Percentiles rank a stretch among this genome's conserved stretches.
These are phyloP conservation scores for Syrrhaptes paradoxus DNA, from an alignment of 2,113 vertebrate genomes.

Conservation along the genomic window DNA sequence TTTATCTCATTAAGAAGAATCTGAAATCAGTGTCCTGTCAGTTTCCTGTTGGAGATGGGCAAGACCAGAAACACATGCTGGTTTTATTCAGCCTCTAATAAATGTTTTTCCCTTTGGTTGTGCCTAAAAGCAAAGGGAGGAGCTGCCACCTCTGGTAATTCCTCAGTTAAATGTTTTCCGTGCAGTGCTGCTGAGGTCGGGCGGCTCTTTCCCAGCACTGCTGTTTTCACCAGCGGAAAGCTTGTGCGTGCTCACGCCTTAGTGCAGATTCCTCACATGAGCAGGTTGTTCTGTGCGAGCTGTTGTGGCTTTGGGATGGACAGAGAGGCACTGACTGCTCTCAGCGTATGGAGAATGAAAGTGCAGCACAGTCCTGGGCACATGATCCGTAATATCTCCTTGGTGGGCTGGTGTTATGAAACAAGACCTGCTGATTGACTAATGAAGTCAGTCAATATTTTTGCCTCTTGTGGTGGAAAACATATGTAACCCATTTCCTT, in stretches of 20 bases:
- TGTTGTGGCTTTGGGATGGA: background rate
- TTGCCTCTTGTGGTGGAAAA: background rate
- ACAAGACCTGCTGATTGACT: background rate
- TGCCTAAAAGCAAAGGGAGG: background rate
- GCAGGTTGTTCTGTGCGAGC: background rate
- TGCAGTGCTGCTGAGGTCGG: fast-evolving
- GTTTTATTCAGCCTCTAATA: background rate
- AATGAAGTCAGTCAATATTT: background rate
- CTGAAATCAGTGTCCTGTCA: fast-evolving
- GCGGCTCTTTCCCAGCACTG: background rate
- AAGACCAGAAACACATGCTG: background rate
- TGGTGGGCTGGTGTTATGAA: background rate
- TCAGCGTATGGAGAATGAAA: fast-evolving
- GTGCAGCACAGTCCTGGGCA: background rate
- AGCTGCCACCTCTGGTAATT: background rate
- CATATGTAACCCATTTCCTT: background rate
- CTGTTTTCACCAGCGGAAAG: background rate
- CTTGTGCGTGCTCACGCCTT: too few species aligned
- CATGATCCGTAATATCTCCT: background rate
- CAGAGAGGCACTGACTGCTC: background rate
- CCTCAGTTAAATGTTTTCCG: background rate
- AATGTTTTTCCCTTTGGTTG: background rate
- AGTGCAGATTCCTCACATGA: background rate
- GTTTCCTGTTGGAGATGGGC: background rate
- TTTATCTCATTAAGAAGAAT: background rate